Conservation (phyloP, 2,888 invertebrate species). For the Syritta pipiens region DNA sequence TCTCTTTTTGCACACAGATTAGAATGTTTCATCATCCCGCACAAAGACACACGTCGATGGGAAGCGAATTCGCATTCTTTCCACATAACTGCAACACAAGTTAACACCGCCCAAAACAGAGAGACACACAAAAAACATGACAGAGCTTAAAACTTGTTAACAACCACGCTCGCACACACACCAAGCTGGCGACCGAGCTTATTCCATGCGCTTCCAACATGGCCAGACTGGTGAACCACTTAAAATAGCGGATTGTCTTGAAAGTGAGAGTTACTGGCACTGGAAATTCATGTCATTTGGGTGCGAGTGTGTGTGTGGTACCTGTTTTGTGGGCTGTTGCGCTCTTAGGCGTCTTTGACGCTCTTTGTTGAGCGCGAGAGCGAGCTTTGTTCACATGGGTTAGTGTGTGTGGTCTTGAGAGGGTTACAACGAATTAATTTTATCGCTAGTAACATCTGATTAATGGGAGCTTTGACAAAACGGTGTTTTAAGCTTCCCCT, state of each 20-base stretch:
- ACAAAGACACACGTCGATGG: too few species aligned
- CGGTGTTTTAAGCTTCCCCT: conserved; percentile 30
- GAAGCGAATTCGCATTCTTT: conserved; percentile 59
- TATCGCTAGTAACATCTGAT: conserved; percentile 4
- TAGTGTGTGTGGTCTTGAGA: neutral
- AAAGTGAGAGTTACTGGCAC: conserved; percentile 58
- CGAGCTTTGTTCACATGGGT: neutral
- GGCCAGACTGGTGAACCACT: conserved; percentile 17
- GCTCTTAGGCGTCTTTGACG: conserved; percentile 21
- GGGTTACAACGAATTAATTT: neutral
- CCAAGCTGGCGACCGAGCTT: conserved; percentile 29
- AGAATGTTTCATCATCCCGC: neutral
- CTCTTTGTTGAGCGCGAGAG: neutral
- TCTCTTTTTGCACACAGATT: too few species aligned
- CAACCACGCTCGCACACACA: conserved; percentile 25
- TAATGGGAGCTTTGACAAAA: conserved; percentile 38
- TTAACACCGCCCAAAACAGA: conserved; percentile 26
- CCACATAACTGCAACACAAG: conserved; percentile 59
- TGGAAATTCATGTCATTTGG: conserved; percentile 54
- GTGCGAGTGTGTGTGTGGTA: conserved; percentile 14
- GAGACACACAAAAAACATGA: neutral
- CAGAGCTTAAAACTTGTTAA: conserved; percentile 60
- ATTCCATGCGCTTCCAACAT: conserved; percentile 1
- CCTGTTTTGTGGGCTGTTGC: conserved; percentile 25
- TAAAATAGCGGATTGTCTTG: conserved; percentile 54